Percentiles rank a stretch among this genome's conserved stretches.
These are phyloP conservation scores for Drosophila pegasa DNA, from an alignment of 2,888 invertebrate species.

Conservation along the genomic window DNA sequence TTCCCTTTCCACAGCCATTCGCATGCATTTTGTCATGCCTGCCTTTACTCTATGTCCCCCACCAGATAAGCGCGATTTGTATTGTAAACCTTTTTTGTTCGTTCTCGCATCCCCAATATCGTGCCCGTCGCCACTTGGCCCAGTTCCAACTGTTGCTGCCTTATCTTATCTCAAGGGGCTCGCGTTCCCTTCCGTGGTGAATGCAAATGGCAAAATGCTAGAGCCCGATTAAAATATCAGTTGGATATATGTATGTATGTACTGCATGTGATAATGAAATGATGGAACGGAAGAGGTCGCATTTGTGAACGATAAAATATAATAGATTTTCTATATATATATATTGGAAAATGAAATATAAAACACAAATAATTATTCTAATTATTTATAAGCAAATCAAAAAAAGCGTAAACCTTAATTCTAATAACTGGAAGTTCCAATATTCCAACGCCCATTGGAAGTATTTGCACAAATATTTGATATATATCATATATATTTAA, in stretches of 20 bases:
- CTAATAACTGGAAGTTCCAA: too few relatives aligned
- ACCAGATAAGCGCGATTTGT: slow-evolving; percentile 45
- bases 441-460: neutral
- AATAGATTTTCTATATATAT: neutral
- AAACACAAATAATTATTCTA: too few relatives aligned
- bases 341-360: too few relatives aligned
- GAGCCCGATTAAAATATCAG: slow-evolving; percentile 30
- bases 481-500: too few relatives aligned
- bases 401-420: too few relatives aligned
- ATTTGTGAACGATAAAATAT: slow-evolving; percentile 8
- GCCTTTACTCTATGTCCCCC: slow-evolving; percentile 3
- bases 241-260: slow-evolving; percentile 17
- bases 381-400: too few relatives aligned
- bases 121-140: slow-evolving; percentile 34
- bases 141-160: slow-evolving; percentile 9
- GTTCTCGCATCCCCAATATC: slow-evolving; percentile 9
- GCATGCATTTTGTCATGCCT: slow-evolving; percentile 7
- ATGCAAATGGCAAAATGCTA: slow-evolving; percentile 45
- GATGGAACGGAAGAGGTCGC: slow-evolving; percentile 12
- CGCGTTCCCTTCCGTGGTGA: slow-evolving; percentile 9
- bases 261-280: slow-evolving; percentile 32
- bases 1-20: slow-evolving; percentile 4
- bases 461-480: too few relatives aligned
- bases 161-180: slow-evolving; percentile 48
- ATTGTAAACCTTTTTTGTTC: slow-evolving; percentile 11